phyloP scores from a whole-genome alignment of 1,140 invertebrate species.

The Aphidius ervi region DNA sequence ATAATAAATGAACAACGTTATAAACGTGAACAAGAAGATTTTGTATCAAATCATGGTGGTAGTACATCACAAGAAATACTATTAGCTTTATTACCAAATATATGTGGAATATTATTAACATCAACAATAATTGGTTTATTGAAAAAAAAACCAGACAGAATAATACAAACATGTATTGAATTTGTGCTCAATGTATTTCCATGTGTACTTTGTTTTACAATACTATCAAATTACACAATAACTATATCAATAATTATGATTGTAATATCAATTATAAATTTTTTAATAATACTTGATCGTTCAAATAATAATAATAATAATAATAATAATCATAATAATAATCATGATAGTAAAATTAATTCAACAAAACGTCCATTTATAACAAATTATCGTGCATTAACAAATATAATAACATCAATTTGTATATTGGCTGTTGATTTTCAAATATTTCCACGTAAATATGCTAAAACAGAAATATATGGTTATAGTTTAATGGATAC shows the following conservation, averaged over 20 bases:
- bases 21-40: constrained; percentile 38
- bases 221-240: constrained; percentile 38
- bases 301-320: neutral
- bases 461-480: constrained; percentile 82
- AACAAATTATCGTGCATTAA: constrained; percentile 65
- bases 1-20: constrained; percentile 31
- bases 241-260: constrained; percentile 32
- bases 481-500: constrained; percentile 93
- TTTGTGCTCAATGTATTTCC: constrained; percentile 54
- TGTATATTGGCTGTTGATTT: constrained; percentile 94
- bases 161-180: constrained; percentile 43
- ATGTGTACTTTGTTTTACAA: constrained; percentile 53
- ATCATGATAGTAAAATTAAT: constrained; percentile 16
- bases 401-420: constrained; percentile 72
- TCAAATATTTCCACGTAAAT: constrained; percentile 73
- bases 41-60: constrained; percentile 42
- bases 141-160: constrained; percentile 23
- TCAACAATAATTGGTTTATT: constrained; percentile 30
- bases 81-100: constrained; percentile 48
- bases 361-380: constrained; percentile 52
- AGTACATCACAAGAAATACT: constrained; percentile 44
- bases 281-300: constrained; percentile 20
- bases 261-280: constrained; percentile 25
- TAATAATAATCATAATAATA: neutral
- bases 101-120: constrained; percentile 43